Evolutionary conservation across 2,113 vertebrate genomes (phyloP).

Genomic region (Vicugna pacos): DNA sequence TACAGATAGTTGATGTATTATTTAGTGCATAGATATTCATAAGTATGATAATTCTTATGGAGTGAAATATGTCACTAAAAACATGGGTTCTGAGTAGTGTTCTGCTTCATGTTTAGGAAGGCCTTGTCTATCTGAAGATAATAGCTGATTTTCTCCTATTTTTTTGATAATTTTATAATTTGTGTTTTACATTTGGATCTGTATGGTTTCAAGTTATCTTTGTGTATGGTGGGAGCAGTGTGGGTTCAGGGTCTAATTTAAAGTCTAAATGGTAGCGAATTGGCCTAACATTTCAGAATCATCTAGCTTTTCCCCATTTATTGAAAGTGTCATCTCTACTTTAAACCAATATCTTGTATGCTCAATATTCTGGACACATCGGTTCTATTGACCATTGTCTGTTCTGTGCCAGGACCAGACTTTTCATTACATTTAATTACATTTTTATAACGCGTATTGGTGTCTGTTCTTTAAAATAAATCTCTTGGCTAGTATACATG

Average conservation of each 20-base stretch:
- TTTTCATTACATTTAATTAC: not conserved
- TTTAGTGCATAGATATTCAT: not conserved
- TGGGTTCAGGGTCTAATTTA: not conserved
- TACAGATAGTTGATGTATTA: not conserved
- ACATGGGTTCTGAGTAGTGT: not conserved
- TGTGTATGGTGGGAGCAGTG: not conserved
- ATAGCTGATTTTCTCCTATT: not conserved
- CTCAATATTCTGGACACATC: not conserved
- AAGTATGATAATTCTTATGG: not conserved
- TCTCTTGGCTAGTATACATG: not conserved
- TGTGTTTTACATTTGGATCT: not conserved
- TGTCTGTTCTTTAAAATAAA: not conserved
- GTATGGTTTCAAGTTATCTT: not conserved
- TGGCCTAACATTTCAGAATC: not conserved
- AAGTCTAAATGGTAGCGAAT: not conserved
- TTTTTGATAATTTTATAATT: not conserved
- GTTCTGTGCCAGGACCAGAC: not conserved
- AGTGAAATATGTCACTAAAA: not conserved
- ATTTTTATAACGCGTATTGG: not conserved
- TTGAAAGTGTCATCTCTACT: not conserved
- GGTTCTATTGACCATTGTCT: not conserved
- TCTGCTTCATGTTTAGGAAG: not conserved
- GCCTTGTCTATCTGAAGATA: not conserved
- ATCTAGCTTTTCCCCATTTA: not conserved
- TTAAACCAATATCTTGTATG: not conserved